These are phyloP conservation scores for Falco concolor DNA, from an alignment of 2,797 vertebrate species.

Conservation along the genomic window DNA sequence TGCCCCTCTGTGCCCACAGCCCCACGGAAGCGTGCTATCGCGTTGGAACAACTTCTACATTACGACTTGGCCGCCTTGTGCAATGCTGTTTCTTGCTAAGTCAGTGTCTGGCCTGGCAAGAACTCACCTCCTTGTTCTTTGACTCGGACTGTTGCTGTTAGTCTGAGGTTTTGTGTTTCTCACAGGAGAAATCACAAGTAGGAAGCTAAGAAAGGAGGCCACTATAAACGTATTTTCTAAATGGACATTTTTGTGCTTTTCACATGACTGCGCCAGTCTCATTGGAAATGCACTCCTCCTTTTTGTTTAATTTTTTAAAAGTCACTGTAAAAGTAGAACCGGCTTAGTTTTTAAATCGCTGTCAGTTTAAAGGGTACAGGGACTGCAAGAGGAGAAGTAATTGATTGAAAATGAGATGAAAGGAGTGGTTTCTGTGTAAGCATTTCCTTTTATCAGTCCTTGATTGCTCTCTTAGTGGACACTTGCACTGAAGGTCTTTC, in stretches of 20 bases:
- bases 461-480: neutral
- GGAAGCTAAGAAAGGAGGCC: neutral
- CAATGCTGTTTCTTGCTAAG: neutral
- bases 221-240: neutral
- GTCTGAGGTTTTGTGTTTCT: neutral
- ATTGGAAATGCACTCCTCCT: neutral
- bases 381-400: neutral
- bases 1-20: neutral
- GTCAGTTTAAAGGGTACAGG: neutral
- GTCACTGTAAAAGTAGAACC: neutral
- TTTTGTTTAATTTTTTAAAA: neutral
- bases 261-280: neutral
- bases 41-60: neutral
- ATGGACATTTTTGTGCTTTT: neutral
- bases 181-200: neutral
- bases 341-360: neutral
- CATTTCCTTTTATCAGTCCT: neutral
- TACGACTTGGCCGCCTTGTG: neutral
- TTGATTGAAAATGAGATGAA: neutral
- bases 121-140: neutral
- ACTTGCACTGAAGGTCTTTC: neutral
- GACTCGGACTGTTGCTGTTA: neutral
- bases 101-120: neutral
- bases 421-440: neutral
- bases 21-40: neutral